Evolutionary conservation across 2,797 vertebrate species (phyloP), one percentile per base, ranked within the genome.

Genomic region (Gila robusta): DNA sequence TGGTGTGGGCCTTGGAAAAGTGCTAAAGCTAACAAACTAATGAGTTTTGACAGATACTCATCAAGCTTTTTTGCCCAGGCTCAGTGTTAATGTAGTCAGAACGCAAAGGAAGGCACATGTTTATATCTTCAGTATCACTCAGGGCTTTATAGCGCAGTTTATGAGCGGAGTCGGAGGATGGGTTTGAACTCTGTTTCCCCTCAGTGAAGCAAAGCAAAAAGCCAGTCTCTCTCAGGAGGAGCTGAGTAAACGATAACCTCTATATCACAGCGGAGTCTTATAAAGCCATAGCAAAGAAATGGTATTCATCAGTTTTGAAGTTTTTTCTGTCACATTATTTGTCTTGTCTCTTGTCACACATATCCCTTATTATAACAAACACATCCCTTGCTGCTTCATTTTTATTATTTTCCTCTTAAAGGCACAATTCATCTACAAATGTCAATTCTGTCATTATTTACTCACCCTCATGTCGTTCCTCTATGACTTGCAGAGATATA

Each of bases 111-210:
- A 82, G 37, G 16, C 5, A n/a, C 12, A 23, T 17, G 32, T 86
- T 87, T 79, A 88, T 72, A 79, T 84, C 67, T 54, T 86, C 41
- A 79, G 62, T 67, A 81, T 86, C 71, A 81, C 82, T 69, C n/a
- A 81, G 73, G 39, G 79, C 28, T 88, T 84, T 88, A 82, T 81
- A 69, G 69, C 41, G 2, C 41, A 72, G 64, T 87, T 88, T 85
- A 87, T 84, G 84, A 82, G 81, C 39, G 19, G 39, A 79, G 70
- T 86, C 67, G n/a, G 70, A 9, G 21, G 44, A 87, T 66, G 47
- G 72, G 73, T 67, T 76, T 88, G 72, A 89, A 86, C 85, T 82
- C 77, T 8, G 32, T 56, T 85, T 87, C 52, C 67, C 79, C 87
- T 71, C 69, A 37, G 32, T 47, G 41, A 86, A 81, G 82, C 69